Base-by-base conservation (phyloP, 2,113 vertebrate species). In the Peromyscus leucopus region DNA sequence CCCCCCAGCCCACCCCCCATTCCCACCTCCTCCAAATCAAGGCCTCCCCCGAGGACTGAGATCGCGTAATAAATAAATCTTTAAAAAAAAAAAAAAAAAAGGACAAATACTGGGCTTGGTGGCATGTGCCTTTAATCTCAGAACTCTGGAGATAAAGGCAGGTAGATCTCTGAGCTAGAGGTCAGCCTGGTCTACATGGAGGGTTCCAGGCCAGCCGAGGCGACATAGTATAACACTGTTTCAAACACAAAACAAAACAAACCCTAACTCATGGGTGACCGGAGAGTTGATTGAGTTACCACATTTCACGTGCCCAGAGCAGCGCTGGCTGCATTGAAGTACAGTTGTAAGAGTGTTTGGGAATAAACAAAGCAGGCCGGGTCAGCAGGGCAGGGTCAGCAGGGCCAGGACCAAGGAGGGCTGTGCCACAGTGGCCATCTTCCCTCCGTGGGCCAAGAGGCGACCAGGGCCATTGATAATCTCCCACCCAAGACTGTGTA, bases 401-500 rank as follows among this genome's bases (percentile, higher is more conserved):
- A 39, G 31, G 31, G 31, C 9, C 0, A 26, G 61, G 63, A 24
- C n/a, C 46, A 7, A 31, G 48, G 42, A 39, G 16, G 24, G 21
- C 67, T 33, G 22, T 0, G 2, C 57, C 57, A 2, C 12, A 63
- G 82, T 0, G 11, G 21, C n/a, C 5, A 0, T 75, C 65, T 88
- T 57, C 57, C 1, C 24, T 84, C 57, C 59, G 5, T 0, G 1
- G 87, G 71, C 82, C 10, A 3, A 16, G 39, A 39, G 7, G 13
- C n/a, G 31, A 39, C 17, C 21, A 22, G 33, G 10, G 36, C 9
- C 33, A 3, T 13, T 0, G 17, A 36, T 22, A 11, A 17, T n/a
- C 75, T 63, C 67, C 1, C 10, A 21, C 63, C 7, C 0, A 19
- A 21, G 22, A 57, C 26, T 69, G 28, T 17, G 19, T n/a, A 39